Evolutionary conservation across 2,113 vertebrate species (phyloP), one percentile per base, ranked within the genome.

Genomic region (Percina caprodes): DNA sequence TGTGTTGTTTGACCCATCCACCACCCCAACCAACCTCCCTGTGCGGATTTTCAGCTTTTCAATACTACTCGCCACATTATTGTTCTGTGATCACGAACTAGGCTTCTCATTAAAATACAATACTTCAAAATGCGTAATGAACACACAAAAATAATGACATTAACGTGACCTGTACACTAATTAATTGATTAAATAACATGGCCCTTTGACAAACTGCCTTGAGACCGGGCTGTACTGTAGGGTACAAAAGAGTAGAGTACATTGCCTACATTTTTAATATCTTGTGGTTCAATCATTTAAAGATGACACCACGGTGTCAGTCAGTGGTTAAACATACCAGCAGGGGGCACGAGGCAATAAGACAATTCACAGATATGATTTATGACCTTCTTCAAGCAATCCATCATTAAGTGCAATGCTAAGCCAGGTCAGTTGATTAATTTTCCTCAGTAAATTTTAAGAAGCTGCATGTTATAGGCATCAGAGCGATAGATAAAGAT

Each of bases 331-430:
- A 72, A 65, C 18, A 0, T 15, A 85, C 89, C 92, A 93, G 87
- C 81, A 93, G 90, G 84, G 85, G 91, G 87, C 91, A 72, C 49
- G 75, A 72, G 48, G 86, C 60, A 62, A 60, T 85, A 55, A 83
- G 56, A 70, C 0, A 13, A 59, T 75, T 56, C 51, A 58, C 19
- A 68, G 46, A 23, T 14, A 19, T 77, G 69, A 76, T 85, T 85
- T 73, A 58, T 86, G 42, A 13, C 62, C 23, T 39, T 65, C 52
- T 23, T 69, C 60, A 54, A 68, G 66, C 23, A 74, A 35, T 61
- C 33, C 23, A 77, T 23, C 54, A 72, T 42, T 61, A 11, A 60
- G 15, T 15, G 49, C 30, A 24, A 5, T 19, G 9, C 23, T 24
- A 54, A 35, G 33, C 30, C 74, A 39, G 23, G 21, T 72, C 45